A percentile compares a stretch with the other conserved stretches of the same genome.
These are phyloP conservation scores for Neotragus pygmaeus DNA, from an alignment of 2,113 vertebrate species.

Conservation along the genomic window DNA sequence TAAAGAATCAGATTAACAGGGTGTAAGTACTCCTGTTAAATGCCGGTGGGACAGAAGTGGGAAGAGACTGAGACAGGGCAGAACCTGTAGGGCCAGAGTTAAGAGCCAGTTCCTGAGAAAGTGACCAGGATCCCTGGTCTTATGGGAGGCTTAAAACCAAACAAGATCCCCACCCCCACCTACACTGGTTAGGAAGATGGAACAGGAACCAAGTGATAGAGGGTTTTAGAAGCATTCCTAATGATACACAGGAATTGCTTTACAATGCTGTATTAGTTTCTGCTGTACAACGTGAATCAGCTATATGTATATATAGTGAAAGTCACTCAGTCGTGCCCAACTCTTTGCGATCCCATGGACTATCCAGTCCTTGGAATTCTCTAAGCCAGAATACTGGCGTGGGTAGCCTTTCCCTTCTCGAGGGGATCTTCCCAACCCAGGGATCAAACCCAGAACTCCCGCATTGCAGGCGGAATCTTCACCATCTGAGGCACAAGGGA, in stretches of 20 bases:
- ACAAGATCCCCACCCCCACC: neutral
- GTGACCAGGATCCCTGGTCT: neutral
- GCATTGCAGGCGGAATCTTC: rapidly evolving
- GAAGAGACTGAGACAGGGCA: neutral
- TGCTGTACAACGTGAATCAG: neutral
- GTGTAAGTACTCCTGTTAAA: neutral
- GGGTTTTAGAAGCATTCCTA: neutral
- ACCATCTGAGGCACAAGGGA: neutral
- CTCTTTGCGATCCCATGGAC: neutral
- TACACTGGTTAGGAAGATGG: neutral
- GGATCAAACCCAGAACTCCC: neutral
- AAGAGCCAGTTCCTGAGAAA: neutral
- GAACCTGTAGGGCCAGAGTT: neutral
- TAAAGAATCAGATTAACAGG: neutral
- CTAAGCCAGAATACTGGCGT: neutral
- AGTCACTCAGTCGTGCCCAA: rapidly evolving
- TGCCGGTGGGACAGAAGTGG: neutral
- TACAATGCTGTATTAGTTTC: neutral
- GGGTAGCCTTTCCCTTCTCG: neutral
- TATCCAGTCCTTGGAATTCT: neutral
- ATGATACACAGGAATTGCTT: neutral
- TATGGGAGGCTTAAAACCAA: neutral
- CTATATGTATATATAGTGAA: neutral
- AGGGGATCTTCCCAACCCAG: neutral
- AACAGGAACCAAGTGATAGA: neutral